A percentile compares a stretch with the other conserved stretches of the same genome.
These are phyloP conservation scores for Leucoraja erinaceus DNA, from an alignment of 2,113 vertebrate species.

Conservation along the genomic window DNA sequence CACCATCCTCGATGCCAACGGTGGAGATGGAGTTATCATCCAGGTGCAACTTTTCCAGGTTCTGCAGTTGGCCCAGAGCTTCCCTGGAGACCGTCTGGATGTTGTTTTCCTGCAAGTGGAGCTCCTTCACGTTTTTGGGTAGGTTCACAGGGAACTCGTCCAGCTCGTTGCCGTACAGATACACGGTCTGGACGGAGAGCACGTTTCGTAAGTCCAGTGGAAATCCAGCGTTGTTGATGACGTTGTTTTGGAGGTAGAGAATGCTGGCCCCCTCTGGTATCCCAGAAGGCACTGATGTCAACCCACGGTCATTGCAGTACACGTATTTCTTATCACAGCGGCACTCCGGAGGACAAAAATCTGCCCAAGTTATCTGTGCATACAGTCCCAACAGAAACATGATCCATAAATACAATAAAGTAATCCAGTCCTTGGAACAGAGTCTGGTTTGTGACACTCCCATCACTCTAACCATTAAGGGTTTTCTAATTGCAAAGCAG, in stretches of 20 bases:
- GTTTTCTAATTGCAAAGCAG: slow-evolving; percentile 47
- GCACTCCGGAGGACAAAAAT: slow-evolving; percentile 82
- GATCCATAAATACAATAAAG: slow-evolving; percentile 79
- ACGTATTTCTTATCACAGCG: slow-evolving; percentile 89
- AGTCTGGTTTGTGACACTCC: slow-evolving; percentile 67
- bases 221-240: slow-evolving; percentile 99
- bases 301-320: slow-evolving; percentile 95
- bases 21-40: slow-evolving; percentile 98
- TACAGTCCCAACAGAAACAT: slow-evolving; percentile 77
- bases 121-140: slow-evolving; percentile 81
- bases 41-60: slow-evolving; percentile 86
- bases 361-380: slow-evolving; percentile 66
- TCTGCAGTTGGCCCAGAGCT: slow-evolving; percentile 81
- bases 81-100: slow-evolving; percentile 94
- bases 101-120: slow-evolving; percentile 97
- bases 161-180: slow-evolving; percentile 91
- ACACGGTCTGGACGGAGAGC: slow-evolving; percentile 84
- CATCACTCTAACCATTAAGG: slow-evolving; percentile 63
- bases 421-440: slow-evolving; percentile 77
- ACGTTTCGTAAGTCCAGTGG: slow-evolving; percentile 85
- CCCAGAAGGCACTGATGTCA: slow-evolving; percentile 98
- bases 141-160: slow-evolving; percentile 96
- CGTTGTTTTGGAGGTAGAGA: slow-evolving; percentile 98
- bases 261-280: slow-evolving; percentile 87
- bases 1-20: slow-evolving; percentile 90